These are phyloP conservation scores for Thermophis baileyi DNA, from an alignment of 2,113 vertebrate genomes.

Conservation along the genomic window DNA sequence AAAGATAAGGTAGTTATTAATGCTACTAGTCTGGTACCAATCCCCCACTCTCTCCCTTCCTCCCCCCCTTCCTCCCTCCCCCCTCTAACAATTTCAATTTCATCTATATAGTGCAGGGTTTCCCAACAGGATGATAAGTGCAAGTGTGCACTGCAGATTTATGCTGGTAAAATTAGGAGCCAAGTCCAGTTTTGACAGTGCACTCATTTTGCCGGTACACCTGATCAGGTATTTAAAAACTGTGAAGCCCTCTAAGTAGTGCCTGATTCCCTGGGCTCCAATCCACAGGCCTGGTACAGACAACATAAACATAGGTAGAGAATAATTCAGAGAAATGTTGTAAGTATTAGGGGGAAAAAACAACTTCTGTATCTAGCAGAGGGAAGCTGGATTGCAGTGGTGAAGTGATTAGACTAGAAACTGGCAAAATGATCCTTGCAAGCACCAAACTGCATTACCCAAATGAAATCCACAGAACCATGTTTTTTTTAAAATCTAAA, in stretches of 20 bases:
- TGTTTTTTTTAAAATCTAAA: background rate
- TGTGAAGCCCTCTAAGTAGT: background rate
- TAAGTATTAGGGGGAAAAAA: background rate
- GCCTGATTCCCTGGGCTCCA: background rate
- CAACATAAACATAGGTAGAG: background rate
- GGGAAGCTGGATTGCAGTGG: background rate
- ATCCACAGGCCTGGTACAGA: background rate
- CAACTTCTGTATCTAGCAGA: background rate
- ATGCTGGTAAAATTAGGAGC: background rate
- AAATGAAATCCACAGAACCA: background rate
- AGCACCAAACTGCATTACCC: background rate
- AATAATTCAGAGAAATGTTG: background rate
- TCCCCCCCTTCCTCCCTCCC: no score
- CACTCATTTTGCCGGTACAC: background rate
- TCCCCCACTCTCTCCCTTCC: accelerated
- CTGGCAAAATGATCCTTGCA: background rate
- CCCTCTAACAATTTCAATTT: background rate
- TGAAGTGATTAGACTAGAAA: background rate
- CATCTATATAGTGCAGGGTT: background rate
- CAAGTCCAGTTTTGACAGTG: background rate
- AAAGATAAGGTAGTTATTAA: background rate
- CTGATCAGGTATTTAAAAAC: background rate
- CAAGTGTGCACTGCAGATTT: background rate
- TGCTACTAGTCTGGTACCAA: background rate
- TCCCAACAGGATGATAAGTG: background rate